Base-by-base conservation (phyloP, 2,888 invertebrate genomes). In the Folsomia candida region DNA sequence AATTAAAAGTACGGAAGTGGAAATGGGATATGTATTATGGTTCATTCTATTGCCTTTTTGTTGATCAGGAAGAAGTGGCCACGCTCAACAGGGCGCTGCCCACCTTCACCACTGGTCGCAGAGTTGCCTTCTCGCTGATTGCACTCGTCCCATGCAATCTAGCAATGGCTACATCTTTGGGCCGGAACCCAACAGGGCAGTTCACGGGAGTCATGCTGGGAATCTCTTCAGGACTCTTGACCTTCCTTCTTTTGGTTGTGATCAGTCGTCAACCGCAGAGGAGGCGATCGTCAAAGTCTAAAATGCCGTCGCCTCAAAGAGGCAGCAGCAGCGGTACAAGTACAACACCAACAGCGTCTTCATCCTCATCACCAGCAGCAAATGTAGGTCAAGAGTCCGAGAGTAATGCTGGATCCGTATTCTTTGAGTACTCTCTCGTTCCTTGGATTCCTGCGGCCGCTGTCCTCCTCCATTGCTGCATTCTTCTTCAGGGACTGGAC, bases 401-500 rank as follows among this genome's bases (percentile, higher is more conserved):
- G 47, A 22, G 20, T 54, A 37, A 14, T 37, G 14, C 4, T 37
- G 61, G 69, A 26, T 62, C 71, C 11, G 67, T 67, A n/a, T 78
- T 76, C 68, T 71, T 78, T 47, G 72, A 75, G 26, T 74, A 78
- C 72, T 78, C 78, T 22, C 69, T 80, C 27, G 82, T 83, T 74
- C 83, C 84, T 2, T 80, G 84, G 65, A 75, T 86, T 14, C 85
- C 86, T 1, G 82, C 87, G 81, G 80, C 85, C 65, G 84, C 85
- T 51, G 85, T 88, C 59, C 80, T 86, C 29, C 81, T 84, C 63
- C 83, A 84, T 85, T 79, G 86, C 37, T 78, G 83, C 65, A 80
- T 89, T 67, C 85, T 87, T 1, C 86, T 87, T 2, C 87, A 87
- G 22, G 82, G 88, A 59, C 81, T 89, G 22, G 81, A 86, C 2